These are phyloP conservation scores for Drosophila varians DNA, from an alignment of 1,140 invertebrate species.

Conservation along the genomic window DNA sequence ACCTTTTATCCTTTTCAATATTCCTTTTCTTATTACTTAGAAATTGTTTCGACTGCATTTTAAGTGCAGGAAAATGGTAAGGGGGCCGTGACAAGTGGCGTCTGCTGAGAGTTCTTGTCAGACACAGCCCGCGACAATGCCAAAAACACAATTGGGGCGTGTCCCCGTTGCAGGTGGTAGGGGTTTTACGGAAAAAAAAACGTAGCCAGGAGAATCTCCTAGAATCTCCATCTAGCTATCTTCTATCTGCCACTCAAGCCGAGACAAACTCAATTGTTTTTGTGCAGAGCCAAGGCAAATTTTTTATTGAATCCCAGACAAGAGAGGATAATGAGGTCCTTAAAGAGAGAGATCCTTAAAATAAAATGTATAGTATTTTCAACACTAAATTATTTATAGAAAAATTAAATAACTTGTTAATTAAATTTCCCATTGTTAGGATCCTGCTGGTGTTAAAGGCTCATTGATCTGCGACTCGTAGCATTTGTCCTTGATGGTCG, in stretches of 20 bases:
- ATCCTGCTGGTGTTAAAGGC: slow-evolving; percentile 4
- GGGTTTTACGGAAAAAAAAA: background rate
- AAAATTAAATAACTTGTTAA: background rate
- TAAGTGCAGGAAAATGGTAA: background rate
- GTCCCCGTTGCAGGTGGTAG: slow-evolving; percentile 42
- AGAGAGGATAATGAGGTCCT: slow-evolving; percentile 45
- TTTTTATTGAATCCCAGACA: slow-evolving; percentile 72
- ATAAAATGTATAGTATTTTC: too few relatives aligned
- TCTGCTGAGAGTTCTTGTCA: slow-evolving; percentile 67
- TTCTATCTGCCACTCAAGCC: slow-evolving; percentile 21
- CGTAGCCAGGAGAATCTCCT: slow-evolving; percentile 38
- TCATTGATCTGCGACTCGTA: slow-evolving; percentile 40
- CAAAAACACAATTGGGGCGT: slow-evolving; percentile 80
- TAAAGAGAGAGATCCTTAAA: too few relatives aligned
- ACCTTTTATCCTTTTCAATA: too few relatives aligned
- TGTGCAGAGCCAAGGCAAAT: slow-evolving; percentile 67
- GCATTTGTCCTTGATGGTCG: slow-evolving; percentile 32
- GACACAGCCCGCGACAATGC: slow-evolving; percentile 73
- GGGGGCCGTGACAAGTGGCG: slow-evolving; percentile 42
- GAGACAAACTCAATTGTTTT: slow-evolving; percentile 69
- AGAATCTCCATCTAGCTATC: slow-evolving; percentile 22
- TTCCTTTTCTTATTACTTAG: background rate
- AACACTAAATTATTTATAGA: too few relatives aligned
- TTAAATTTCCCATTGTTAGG: too few relatives aligned
- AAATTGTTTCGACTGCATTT: background rate